Conservation (phyloP, 1,140 invertebrate species). For the Condylostylus longicornis region DNA sequence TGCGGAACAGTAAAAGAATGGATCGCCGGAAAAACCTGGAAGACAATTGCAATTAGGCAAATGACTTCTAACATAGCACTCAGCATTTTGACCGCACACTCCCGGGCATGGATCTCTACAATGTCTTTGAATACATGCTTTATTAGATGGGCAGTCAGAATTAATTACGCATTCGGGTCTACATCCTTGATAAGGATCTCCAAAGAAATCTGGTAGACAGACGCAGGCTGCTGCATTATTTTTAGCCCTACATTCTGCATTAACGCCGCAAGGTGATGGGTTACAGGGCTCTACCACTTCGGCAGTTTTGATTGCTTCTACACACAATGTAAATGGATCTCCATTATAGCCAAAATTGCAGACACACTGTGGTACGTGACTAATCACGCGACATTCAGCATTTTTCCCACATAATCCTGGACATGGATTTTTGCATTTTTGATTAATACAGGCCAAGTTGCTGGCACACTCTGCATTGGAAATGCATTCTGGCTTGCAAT, state of each 20-base stretch:
- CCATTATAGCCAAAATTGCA: constrained; percentile 44
- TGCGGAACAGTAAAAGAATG: constrained; percentile 51
- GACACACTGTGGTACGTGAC: constrained; percentile 63
- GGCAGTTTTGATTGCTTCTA: constrained; percentile 24
- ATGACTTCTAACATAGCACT: constrained; percentile 70
- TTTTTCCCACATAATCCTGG: constrained; percentile 48
- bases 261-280: constrained; percentile 62
- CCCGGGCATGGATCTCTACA: constrained; percentile 67
- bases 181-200: constrained; percentile 54
- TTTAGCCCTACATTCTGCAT: constrained; percentile 60
- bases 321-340: constrained; percentile 65
- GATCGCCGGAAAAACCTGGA: constrained; percentile 58
- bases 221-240: constrained; percentile 53
- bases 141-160: constrained; percentile 63
- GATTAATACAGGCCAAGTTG: constrained; percentile 57
- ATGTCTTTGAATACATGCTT: constrained; percentile 64
- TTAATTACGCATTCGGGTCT: constrained; percentile 71
- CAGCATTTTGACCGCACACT: constrained; percentile 68
- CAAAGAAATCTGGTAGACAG: constrained; percentile 50
- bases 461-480: constrained; percentile 64
- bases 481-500: constrained; percentile 62
- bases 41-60: constrained; percentile 65
- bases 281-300: constrained; percentile 52
- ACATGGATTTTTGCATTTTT: constrained; percentile 70
- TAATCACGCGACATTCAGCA: constrained; percentile 46